Evolutionary conservation across 2,888 invertebrate genomes (phyloP).

Genomic region (Conomelus anceps): DNA sequence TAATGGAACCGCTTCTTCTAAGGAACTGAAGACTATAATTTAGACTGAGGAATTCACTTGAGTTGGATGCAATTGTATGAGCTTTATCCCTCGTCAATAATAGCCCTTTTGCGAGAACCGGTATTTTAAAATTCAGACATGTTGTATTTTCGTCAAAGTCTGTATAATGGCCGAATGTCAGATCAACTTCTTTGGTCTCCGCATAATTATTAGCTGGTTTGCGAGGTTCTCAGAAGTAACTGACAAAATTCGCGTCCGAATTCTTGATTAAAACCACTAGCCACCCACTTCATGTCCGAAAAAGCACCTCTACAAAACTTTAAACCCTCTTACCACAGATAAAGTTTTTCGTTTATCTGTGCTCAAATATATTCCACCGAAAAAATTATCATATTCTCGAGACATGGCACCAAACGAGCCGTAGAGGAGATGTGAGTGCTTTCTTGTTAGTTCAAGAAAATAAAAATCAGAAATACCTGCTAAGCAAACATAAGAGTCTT

Average conservation of each 20-base stretch:
- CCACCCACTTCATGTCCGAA: too few species aligned
- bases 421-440: too few species aligned
- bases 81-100: not conserved
- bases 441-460: too few species aligned
- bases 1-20: not conserved
- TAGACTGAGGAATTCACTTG: not conserved
- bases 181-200: not conserved
- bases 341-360: too few species aligned
- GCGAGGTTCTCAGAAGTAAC: not conserved
- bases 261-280: too few species aligned
- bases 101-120: not conserved
- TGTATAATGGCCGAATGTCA: not conserved
- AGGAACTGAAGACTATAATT: not conserved
- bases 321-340: too few species aligned
- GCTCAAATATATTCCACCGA: too few species aligned
- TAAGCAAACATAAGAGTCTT: too few species aligned
- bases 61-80: not conserved
- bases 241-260: not conserved
- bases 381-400: too few species aligned
- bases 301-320: too few species aligned
- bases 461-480: too few species aligned
- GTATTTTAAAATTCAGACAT: not conserved
- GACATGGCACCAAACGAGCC: too few species aligned
- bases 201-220: not conserved
- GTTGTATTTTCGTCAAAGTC: not conserved